Percentiles rank a stretch among this genome's conserved stretches.
Conservation (phyloP, 2,888 invertebrate species). For the Argyresthia albistria region DNA sequence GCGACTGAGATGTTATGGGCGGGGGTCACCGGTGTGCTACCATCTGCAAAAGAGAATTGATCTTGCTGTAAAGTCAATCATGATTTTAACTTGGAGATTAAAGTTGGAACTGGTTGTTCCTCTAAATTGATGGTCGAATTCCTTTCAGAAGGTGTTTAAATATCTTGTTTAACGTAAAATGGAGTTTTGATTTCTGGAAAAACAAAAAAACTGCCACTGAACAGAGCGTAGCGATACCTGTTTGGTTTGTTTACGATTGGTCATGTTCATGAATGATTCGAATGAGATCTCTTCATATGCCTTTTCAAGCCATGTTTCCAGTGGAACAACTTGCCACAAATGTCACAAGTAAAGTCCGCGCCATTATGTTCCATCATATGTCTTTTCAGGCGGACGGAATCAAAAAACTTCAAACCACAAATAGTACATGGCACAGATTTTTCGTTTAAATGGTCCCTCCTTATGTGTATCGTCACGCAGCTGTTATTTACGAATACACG, state of each 20-base stretch:
- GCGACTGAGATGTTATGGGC: conserved; percentile 1
- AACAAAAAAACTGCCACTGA: too few relatives aligned
- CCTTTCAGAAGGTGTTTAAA: too few relatives aligned
- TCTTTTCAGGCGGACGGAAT: conserved; percentile 53
- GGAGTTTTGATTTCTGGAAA: too few relatives aligned
- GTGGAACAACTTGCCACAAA: conserved; percentile 72
- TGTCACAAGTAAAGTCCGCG: conserved; percentile 67
- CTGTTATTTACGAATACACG: conserved; percentile 29
- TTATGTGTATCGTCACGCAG: conserved; percentile 34
- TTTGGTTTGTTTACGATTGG: too few relatives aligned
- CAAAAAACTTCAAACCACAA: conserved; percentile 48
- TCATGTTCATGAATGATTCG: too few relatives aligned
- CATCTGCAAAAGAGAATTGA: conserved; percentile 41
- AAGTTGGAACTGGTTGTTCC: too few relatives aligned
- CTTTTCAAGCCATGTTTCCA: conserved; percentile 64
- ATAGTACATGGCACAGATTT: conserved; percentile 38
- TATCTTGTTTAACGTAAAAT: too few relatives aligned
- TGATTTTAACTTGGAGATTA: conserved; percentile 10
- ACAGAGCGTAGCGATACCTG: too few relatives aligned
- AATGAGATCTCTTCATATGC: too few relatives aligned
- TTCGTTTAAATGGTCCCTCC: conserved; percentile 43
- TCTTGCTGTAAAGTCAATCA: background rate
- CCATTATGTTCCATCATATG: conserved; percentile 72
- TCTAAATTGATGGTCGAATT: too few relatives aligned
- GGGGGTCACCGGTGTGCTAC: too few relatives aligned